These are phyloP conservation scores for Zaprionus vittiger DNA, from an alignment of 1,140 invertebrate genomes.

Conservation along the genomic window DNA sequence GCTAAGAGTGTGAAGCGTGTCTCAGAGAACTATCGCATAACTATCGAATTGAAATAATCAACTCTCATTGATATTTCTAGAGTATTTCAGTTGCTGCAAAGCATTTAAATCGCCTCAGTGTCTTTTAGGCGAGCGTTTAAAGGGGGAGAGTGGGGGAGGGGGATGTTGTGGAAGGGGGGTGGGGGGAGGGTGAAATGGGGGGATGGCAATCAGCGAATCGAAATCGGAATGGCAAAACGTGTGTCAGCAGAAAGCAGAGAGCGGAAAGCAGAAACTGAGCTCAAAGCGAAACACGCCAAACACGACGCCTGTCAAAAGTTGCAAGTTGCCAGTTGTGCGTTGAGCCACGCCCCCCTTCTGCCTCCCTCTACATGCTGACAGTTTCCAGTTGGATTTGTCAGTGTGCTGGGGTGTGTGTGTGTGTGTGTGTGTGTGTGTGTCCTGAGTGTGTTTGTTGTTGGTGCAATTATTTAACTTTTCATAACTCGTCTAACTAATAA, in stretches of 20 bases:
- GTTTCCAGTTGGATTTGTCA: conserved; percentile 33
- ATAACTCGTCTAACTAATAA: conserved; percentile 77
- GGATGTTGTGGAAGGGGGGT: not conserved
- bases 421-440: not conserved
- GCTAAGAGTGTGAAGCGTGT: too few species aligned
- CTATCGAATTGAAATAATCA: not conserved
- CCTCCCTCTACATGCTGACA: conserved; percentile 4
- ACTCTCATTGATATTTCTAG: not conserved
- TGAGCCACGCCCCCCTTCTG: not conserved
- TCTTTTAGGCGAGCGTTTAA: not conserved
- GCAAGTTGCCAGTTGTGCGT: conserved; percentile 14
- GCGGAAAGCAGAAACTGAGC: conserved; percentile 18
- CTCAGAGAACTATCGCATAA: not conserved
- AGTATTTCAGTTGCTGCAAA: not conserved
- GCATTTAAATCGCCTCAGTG: not conserved
- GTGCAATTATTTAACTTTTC: conserved; percentile 77
- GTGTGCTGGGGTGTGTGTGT: not conserved
- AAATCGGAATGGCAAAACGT: conserved; percentile 45
- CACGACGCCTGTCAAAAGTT: conserved; percentile 41
- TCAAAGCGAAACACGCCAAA: conserved; percentile 12
- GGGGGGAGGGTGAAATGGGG: too few species aligned
- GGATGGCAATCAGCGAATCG: conserved; percentile 55
- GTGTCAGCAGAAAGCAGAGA: conserved; percentile 70
- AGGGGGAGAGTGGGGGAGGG: not conserved
- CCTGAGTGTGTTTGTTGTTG: conserved; percentile 21